Evolutionary conservation across 92 coral and sea anemone species (phyloP).

Genomic region (Epizoanthus scotinus): DNA sequence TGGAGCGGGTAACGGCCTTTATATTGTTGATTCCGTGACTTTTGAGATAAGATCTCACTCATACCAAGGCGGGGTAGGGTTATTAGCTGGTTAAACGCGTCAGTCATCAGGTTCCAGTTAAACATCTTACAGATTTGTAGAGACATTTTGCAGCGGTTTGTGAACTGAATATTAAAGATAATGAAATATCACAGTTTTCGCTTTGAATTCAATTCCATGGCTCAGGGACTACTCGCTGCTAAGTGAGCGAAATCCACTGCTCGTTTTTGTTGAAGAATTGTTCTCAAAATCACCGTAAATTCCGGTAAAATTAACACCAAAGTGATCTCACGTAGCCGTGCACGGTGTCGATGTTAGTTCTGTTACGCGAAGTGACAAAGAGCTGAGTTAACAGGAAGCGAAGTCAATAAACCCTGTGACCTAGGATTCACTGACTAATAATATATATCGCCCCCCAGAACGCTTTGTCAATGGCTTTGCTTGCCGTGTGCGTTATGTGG

Average conservation of each 20-base stretch:
- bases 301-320: no score
- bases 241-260: conserved; percentile 1
- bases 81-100: conserved; percentile 69
- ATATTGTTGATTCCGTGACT: conserved; percentile 67
- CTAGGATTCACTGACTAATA: conserved; percentile 10
- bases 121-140: conserved; percentile 37
- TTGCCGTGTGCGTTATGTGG: conserved; percentile 20
- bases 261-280: background rate
- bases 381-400: background rate
- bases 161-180: background rate
- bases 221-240: conserved; percentile 9
- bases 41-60: conserved; percentile 59
- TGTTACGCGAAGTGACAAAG: conserved; percentile 22
- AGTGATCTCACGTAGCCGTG: no score
- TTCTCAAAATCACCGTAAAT: no score
- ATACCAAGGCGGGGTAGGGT: conserved; percentile 74
- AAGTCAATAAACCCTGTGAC: background rate
- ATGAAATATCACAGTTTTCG: conserved; percentile 12
- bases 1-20: conserved; percentile 19
- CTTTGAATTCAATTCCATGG: conserved; percentile 23
- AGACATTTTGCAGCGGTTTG: background rate
- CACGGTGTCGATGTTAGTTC: background rate
- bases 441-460: conserved; percentile 78
- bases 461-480: conserved; percentile 44
- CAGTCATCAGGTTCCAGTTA: conserved; percentile 60